A percentile compares a stretch with the other conserved stretches of the same genome.
Evolutionary conservation across 1,140 invertebrate species (phyloP).

Genomic region (Anagrus nilaparvatae): DNA sequence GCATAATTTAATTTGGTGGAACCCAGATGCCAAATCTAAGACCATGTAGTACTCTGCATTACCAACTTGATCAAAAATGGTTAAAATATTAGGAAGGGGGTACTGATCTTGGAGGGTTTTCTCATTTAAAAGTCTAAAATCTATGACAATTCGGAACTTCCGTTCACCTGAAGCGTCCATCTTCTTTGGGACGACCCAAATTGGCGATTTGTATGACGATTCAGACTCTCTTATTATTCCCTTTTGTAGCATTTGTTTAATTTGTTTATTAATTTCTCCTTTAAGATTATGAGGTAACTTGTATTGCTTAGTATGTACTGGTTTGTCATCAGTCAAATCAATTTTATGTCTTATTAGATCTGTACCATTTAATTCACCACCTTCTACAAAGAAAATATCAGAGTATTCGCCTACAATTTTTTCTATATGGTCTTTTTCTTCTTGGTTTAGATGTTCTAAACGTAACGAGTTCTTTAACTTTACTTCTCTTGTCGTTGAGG

Average conservation of each 20-base stretch:
- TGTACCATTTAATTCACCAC: not conserved
- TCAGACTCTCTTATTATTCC: slow-evolving; percentile 26
- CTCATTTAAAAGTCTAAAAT: not conserved
- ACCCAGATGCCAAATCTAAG: slow-evolving; percentile 34
- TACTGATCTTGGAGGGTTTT: not conserved
- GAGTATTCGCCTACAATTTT: slow-evolving; percentile 7
- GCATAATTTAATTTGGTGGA: slow-evolving; percentile 23
- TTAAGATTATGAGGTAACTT: slow-evolving; percentile 18
- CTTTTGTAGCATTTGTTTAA: slow-evolving; percentile 21
- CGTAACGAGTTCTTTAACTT: not conserved
- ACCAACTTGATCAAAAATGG: slow-evolving; percentile 28
- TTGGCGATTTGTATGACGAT: slow-evolving; percentile 11
- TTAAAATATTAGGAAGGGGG: slow-evolving; percentile 13
- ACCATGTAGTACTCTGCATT: slow-evolving; percentile 28
- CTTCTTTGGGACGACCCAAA: not conserved
- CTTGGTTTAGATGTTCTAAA: not conserved
- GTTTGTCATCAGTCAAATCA: not conserved
- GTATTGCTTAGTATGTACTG: slow-evolving; percentile 17
- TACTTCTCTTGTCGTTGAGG: not conserved
- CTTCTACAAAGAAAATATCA: not conserved
- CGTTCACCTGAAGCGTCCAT: not conserved
- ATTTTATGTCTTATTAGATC: slow-evolving; percentile 3
- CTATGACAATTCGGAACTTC: not conserved
- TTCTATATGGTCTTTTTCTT: not conserved
- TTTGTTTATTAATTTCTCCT: slow-evolving; percentile 21